Conservation (phyloP, 2,888 invertebrate species). For the Pegoplata infirma region DNA sequence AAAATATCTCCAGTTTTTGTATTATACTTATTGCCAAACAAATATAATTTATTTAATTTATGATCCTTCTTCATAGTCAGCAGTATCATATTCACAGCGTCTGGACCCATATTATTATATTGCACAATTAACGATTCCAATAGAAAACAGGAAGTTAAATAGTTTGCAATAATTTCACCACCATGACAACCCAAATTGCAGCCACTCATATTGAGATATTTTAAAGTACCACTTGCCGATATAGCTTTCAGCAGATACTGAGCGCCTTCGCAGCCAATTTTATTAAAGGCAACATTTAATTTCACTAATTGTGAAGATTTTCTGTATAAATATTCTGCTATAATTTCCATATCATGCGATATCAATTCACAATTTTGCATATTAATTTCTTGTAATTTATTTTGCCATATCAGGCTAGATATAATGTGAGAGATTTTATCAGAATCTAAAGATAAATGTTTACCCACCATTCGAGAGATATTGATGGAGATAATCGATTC, state of each 20-base stretch:
- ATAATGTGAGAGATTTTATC: slow-evolving; percentile 69
- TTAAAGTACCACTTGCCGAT: slow-evolving; percentile 63
- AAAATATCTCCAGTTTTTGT: slow-evolving; percentile 67
- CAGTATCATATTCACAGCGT: slow-evolving; percentile 69
- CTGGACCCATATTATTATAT: slow-evolving; percentile 69
- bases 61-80: slow-evolving; percentile 71
- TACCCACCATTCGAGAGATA: slow-evolving; percentile 68
- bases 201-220: slow-evolving; percentile 70
- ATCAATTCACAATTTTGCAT: slow-evolving; percentile 72
- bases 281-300: slow-evolving; percentile 71
- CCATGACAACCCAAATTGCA: slow-evolving; percentile 73
- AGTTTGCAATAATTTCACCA: slow-evolving; percentile 72
- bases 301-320: slow-evolving; percentile 61
- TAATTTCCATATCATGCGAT: slow-evolving; percentile 71
- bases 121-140: slow-evolving; percentile 70
- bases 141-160: slow-evolving; percentile 67
- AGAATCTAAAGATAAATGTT: slow-evolving; percentile 68
- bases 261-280: slow-evolving; percentile 71
- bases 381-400: slow-evolving; percentile 69
- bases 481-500: slow-evolving; percentile 65
- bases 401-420: slow-evolving; percentile 72
- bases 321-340: slow-evolving; percentile 70
- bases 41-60: slow-evolving; percentile 66
- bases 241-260: slow-evolving; percentile 70
- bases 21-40: slow-evolving; percentile 73